phyloP scores from a whole-genome alignment of 2,888 invertebrate genomes.

The Platypus cylindrus region DNA sequence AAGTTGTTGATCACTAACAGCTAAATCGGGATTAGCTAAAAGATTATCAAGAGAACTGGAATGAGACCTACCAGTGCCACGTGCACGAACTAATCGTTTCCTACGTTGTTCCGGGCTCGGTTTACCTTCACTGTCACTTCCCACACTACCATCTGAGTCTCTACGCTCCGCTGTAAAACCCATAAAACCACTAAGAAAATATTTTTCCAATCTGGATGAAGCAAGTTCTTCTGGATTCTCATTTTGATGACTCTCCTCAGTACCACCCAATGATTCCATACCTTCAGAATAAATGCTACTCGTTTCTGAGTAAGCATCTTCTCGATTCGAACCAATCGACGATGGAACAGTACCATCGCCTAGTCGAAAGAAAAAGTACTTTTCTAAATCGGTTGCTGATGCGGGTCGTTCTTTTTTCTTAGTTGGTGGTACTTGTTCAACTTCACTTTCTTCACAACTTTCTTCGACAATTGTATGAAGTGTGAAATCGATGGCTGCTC shows the following conservation, averaged over 20 bases:
- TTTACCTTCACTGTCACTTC: slow-evolving; percentile 80
- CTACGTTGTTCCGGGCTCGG: slow-evolving; percentile 79
- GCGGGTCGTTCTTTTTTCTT: slow-evolving; percentile 51
- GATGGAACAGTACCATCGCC: slow-evolving; percentile 49
- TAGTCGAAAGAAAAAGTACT: slow-evolving; percentile 79
- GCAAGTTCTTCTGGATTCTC: slow-evolving; percentile 57
- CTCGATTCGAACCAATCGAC: slow-evolving; percentile 38
- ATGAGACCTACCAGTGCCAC: slow-evolving; percentile 72
- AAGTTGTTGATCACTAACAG: slow-evolving; percentile 29
- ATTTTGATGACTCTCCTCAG: slow-evolving; percentile 32
- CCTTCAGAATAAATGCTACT: slow-evolving; percentile 79
- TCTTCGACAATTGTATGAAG: slow-evolving; percentile 89
- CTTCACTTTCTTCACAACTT: slow-evolving; percentile 87
- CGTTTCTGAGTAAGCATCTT: slow-evolving; percentile 64
- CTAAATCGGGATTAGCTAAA: slow-evolving; percentile 47
- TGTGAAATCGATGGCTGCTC: slow-evolving; percentile 75
- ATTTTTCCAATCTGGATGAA: slow-evolving; percentile 77
- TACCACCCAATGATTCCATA: slow-evolving; percentile 56
- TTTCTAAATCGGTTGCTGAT: slow-evolving; percentile 75
- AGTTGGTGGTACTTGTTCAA: slow-evolving; percentile 48
- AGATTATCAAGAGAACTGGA: slow-evolving; percentile 72
- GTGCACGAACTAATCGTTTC: slow-evolving; percentile 66
- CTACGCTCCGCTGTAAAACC: slow-evolving; percentile 65
- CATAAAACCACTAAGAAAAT: slow-evolving; percentile 77
- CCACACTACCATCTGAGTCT: slow-evolving; percentile 76